These are phyloP conservation scores for Nannobrachium achirus DNA, from an alignment of 2,113 vertebrate genomes.

Conservation along the genomic window DNA sequence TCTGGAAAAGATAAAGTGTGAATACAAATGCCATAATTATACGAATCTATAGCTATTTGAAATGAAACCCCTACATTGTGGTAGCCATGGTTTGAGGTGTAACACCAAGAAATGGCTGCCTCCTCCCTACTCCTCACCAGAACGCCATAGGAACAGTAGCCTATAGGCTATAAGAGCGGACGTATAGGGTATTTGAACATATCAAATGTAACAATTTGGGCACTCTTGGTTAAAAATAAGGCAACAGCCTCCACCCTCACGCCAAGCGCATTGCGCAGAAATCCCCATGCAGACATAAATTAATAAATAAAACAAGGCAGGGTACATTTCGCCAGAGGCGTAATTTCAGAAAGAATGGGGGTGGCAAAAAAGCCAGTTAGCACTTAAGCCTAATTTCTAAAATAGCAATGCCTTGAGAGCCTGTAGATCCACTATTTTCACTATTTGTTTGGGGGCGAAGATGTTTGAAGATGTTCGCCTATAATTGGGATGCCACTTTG, in stretches of 20 bases:
- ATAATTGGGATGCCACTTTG: too few relatives aligned
- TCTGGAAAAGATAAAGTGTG: not conserved
- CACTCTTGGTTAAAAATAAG: conserved; percentile 33
- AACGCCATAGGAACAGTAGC: too few relatives aligned
- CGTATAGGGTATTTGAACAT: not conserved
- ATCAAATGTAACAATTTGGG: conserved; percentile 18
- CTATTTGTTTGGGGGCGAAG: too few relatives aligned
- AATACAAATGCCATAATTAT: conserved; percentile 6
- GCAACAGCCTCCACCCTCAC: conserved; percentile 44
- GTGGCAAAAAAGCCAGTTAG: too few relatives aligned
- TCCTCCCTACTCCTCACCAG: too few relatives aligned
- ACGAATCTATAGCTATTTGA: not conserved
- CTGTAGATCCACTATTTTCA: too few relatives aligned
- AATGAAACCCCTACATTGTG: too few relatives aligned
- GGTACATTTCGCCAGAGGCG: not conserved
- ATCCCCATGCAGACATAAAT: conserved; percentile 42
- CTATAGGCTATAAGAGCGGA: conserved; percentile 17
- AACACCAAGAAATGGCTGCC: not conserved
- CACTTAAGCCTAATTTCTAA: too few relatives aligned
- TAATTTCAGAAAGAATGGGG: too few relatives aligned
- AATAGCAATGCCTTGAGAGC: too few relatives aligned
- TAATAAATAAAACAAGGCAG: conserved; percentile 52
- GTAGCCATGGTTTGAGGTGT: too few relatives aligned
- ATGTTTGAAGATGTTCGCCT: too few relatives aligned
- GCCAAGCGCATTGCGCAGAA: conserved; percentile 59